Base-by-base conservation (phyloP, 2,888 invertebrate genomes). In the Andrena chrysosceles region DNA sequence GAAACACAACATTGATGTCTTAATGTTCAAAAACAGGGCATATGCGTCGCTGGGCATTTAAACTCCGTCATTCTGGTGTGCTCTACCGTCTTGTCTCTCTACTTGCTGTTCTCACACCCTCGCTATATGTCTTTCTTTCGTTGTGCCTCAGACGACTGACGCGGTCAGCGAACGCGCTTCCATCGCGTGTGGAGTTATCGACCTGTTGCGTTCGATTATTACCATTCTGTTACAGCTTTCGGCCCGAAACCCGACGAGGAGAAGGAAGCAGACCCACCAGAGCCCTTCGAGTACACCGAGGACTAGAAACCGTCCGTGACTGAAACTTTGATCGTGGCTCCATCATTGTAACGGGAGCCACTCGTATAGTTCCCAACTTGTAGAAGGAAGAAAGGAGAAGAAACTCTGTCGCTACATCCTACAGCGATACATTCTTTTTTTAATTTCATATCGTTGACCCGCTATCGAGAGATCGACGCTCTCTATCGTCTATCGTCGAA, bases 191-290 rank as follows among this genome's bases (percentile, higher is more conserved):
- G 8, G 29, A 48, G 20, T 74, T 29, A 52, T 54, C 49, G 16
- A 10, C 63, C 16, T 29, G n/a, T 62, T 26, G n/a, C 2, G 3
- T 20, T 29, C 66, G n/a, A 77, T 77, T 60, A 54, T 20, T 29
- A 4, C n/a, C 31, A 66, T 75, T 86, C 77, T 88, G 84, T 93
- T 93, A 75, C 91, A 93, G 98, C 98, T 0, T 98, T 97, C 91
- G 98, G 98, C 0, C 98, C 97, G 2, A 98, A 98, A 93, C 96
- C 97, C 23, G 99, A 99, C 86, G 99, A 99, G 91, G 98, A 98
- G 90, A 98, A 98, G 91, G 99, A 99, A 94, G 99, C 99, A 0
- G 98, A 98, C 91, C 98, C 99, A 60, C 99, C 99, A 92, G 99
- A 99, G 95, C 98, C 99, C 85, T 99, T 99, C 93, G 99, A 99